These are phyloP conservation scores for Scopus umbretta DNA, from an alignment of 2,113 vertebrate genomes.

Conservation along the genomic window DNA sequence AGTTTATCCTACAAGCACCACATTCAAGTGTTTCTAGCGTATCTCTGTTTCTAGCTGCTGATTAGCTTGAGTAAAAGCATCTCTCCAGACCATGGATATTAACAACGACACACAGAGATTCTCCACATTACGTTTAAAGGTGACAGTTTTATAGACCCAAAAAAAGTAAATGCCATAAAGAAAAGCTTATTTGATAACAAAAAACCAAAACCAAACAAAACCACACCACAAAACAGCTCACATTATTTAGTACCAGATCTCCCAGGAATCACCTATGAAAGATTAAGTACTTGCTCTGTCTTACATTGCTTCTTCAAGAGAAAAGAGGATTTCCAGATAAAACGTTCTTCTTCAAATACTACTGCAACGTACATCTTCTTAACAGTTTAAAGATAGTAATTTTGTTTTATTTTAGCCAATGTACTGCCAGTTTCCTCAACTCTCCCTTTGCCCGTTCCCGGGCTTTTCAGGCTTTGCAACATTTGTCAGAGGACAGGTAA, in stretches of 20 bases:
- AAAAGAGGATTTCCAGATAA: not conserved
- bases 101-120: not conserved
- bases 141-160: not conserved
- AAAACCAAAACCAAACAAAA: no score
- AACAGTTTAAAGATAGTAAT: not conserved
- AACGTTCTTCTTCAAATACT: not conserved
- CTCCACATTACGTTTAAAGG: not conserved
- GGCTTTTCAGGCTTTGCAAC: not conserved
- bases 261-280: not conserved
- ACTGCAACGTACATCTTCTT: not conserved
- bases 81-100: not conserved
- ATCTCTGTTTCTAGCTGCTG: not conserved
- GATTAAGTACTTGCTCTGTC: not conserved
- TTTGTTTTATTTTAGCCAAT: not conserved
- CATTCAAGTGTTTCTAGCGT: not conserved
- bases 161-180: not conserved
- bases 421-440: not conserved
- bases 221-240: not conserved
- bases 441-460: not conserved
- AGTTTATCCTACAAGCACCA: not conserved
- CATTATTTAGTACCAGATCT: not conserved
- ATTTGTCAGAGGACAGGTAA: not conserved
- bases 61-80: not conserved
- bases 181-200: not conserved
- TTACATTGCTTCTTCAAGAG: not conserved